phyloP scores from a whole-genome alignment of 2,113 vertebrate genomes.

The Pelecanus crispus region DNA sequence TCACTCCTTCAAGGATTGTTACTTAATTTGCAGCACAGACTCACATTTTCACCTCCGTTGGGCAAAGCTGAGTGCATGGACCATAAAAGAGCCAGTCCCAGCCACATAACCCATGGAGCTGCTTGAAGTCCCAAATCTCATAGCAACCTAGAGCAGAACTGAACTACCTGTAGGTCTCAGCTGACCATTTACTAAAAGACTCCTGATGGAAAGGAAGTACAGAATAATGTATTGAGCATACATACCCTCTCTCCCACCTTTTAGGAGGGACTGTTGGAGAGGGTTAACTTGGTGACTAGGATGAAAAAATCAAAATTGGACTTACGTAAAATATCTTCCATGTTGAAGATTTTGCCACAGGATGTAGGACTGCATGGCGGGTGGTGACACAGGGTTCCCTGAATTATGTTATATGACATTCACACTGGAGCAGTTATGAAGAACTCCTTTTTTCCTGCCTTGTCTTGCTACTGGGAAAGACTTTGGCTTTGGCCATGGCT shows the following conservation, averaged over 20 bases:
- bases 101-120: not conserved
- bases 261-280: not conserved
- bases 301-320: not conserved
- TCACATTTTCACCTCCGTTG: not conserved
- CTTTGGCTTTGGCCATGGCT: not conserved
- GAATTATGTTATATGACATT: not conserved
- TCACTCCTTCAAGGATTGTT: not conserved
- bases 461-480: not conserved
- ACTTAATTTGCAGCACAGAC: not conserved
- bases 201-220: not conserved
- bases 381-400: not conserved
- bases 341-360: not conserved
- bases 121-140: not conserved
- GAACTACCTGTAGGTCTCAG: not conserved
- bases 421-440: not conserved
- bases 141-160: not conserved
- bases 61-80: not conserved
- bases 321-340: not conserved
- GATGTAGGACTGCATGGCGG: not conserved
- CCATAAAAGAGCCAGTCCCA: not conserved
- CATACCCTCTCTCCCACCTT: not conserved
- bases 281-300: not conserved
- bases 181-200: not conserved
- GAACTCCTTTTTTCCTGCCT: not conserved
- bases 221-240: not conserved